Percentiles rank a stretch among this genome's conserved stretches.
These are phyloP conservation scores for Myotis daubentonii DNA, from an alignment of 2,797 vertebrate species.

Conservation along the genomic window DNA sequence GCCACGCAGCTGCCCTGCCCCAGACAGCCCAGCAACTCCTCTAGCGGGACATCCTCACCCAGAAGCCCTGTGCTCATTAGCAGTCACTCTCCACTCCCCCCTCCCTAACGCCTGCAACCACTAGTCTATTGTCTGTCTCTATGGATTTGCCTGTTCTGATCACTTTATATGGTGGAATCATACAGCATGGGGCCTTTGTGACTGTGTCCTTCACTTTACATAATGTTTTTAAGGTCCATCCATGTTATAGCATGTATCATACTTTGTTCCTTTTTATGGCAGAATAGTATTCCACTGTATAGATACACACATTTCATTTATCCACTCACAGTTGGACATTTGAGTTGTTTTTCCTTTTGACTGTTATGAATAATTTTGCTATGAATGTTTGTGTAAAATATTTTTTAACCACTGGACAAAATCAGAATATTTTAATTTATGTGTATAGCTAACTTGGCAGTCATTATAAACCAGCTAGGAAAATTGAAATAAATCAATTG, in stretches of 20 bases:
- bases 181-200: neutral
- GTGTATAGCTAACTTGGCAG: neutral
- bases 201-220: neutral
- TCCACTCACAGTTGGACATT: neutral
- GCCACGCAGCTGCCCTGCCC: neutral
- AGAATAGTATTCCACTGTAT: neutral
- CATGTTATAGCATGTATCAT: neutral
- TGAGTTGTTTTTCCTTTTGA: neutral
- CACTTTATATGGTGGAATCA: neutral
- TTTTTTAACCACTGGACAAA: conserved; percentile 45
- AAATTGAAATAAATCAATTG: conserved; percentile 28
- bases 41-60: neutral
- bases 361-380: conserved; percentile 9
- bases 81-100: neutral
- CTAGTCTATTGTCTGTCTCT: neutral
- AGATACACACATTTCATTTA: neutral
- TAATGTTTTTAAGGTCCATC: neutral
- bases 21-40: neutral
- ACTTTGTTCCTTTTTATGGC: neutral
- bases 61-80: neutral
- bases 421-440: conserved; percentile 15
- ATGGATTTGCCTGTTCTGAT: neutral
- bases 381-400: neutral
- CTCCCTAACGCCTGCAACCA: neutral
- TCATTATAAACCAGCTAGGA: neutral